These are phyloP conservation scores for Dipodomys spectabilis DNA, from an alignment of 2,113 vertebrate species.

Conservation along the genomic window DNA sequence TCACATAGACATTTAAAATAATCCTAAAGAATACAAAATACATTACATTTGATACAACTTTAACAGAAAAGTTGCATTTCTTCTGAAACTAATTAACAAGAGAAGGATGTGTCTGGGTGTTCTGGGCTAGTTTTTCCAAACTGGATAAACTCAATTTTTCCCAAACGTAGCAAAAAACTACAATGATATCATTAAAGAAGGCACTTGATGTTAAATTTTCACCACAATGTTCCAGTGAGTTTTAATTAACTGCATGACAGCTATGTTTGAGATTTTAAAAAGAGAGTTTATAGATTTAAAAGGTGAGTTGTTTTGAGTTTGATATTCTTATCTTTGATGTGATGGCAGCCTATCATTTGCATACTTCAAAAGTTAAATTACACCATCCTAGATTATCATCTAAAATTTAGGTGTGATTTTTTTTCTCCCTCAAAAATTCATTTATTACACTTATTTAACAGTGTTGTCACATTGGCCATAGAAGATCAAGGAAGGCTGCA, in stretches of 20 bases:
- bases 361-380: slow-evolving; percentile 66
- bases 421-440: not conserved
- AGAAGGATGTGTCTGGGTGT: slow-evolving; percentile 79
- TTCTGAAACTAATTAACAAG: slow-evolving; percentile 82
- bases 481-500: not conserved
- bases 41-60: slow-evolving; percentile 77
- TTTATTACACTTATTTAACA: not conserved
- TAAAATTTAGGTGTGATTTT: not conserved
- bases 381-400: slow-evolving; percentile 55
- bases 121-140: slow-evolving; percentile 85
- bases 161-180: slow-evolving; percentile 81
- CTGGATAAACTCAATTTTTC: slow-evolving; percentile 82
- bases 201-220: slow-evolving; percentile 77
- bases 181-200: slow-evolving; percentile 84
- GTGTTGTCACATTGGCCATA: not conserved
- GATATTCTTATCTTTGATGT: slow-evolving; percentile 62
- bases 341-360: slow-evolving; percentile 62
- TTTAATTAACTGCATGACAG: slow-evolving; percentile 82
- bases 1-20: slow-evolving; percentile 68
- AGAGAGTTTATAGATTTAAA: not conserved
- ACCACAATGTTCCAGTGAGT: slow-evolving; percentile 74
- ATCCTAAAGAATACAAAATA: slow-evolving; percentile 74
- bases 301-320: slow-evolving; percentile 54
- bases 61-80: slow-evolving; percentile 78
- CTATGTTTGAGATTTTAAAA: slow-evolving; percentile 57